A percentile compares a stretch with the other conserved stretches of the same genome.
Evolutionary conservation across 2,113 vertebrate genomes (phyloP).

Genomic region (Eleginops maclovinus): DNA sequence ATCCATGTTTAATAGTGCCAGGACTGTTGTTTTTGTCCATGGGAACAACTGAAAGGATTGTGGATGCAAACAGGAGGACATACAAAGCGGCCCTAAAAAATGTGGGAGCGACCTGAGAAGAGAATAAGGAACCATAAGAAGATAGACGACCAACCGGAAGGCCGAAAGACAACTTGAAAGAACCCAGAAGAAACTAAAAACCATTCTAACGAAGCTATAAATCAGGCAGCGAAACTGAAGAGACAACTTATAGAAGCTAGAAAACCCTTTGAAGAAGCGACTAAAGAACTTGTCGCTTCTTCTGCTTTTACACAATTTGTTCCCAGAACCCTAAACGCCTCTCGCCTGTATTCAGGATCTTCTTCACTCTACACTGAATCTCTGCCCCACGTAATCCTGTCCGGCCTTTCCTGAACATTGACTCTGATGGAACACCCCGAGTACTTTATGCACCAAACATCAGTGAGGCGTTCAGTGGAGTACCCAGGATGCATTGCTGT

Average conservation of each 20-base stretch:
- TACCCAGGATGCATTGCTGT: slow-evolving; percentile 62
- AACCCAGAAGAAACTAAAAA: not conserved
- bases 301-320: too few species aligned
- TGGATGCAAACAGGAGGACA: not conserved
- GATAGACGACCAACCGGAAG: not conserved
- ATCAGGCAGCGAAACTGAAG: not conserved
- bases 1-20: too few species aligned
- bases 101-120: not conserved
- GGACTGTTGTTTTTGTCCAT: too few species aligned
- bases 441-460: slow-evolving; percentile 19
- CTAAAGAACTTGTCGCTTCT: too few species aligned
- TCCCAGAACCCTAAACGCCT: not conserved
- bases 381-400: not conserved
- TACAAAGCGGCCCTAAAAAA: not conserved
- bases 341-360: not conserved
- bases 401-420: not conserved
- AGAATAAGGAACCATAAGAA: not conserved
- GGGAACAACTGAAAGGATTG: too few species aligned
- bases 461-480: slow-evolving; percentile 25
- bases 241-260: not conserved
- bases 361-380: not conserved
- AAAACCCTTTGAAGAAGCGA: not conserved
- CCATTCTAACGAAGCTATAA: not conserved
- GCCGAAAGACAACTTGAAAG: not conserved
- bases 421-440: not conserved